A percentile compares a stretch with the other conserved stretches of the same genome.
Evolutionary conservation across 2,888 invertebrate species (phyloP).

Genomic region (Taphrorychus bicolor): DNA sequence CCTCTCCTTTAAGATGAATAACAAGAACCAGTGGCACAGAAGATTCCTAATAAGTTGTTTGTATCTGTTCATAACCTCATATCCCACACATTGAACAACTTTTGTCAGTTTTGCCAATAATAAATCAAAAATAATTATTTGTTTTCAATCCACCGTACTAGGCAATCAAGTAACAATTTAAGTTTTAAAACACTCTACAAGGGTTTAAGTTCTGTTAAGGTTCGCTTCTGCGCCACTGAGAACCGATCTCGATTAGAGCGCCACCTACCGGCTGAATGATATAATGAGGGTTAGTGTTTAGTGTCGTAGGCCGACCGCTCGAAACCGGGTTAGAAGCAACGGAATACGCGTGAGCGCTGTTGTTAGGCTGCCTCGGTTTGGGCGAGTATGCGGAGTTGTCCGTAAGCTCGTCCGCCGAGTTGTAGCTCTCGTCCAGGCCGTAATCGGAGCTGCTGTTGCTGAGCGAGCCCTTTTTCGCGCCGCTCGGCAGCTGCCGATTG

Average conservation of each 20-base stretch:
- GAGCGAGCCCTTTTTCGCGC: slow-evolving; percentile 61
- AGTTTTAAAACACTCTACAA: no score
- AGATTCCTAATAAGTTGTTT: no score
- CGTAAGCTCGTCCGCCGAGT: slow-evolving; percentile 64
- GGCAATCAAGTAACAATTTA: no score
- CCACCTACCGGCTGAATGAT: slow-evolving; percentile 41
- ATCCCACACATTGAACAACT: no score
- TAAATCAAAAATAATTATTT: no score
- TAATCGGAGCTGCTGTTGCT: slow-evolving; percentile 73
- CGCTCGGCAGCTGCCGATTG: slow-evolving; percentile 70
- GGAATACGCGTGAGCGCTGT: slow-evolving; percentile 1
- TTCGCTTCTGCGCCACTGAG: not conserved
- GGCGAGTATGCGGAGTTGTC: slow-evolving; percentile 56
- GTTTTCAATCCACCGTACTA: no score
- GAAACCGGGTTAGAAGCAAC: not conserved
- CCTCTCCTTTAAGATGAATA: slow-evolving; percentile 13
- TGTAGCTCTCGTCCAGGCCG: slow-evolving; percentile 77
- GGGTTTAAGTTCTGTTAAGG: no score
- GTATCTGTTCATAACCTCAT: no score
- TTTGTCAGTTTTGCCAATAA: no score
- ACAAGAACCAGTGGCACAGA: no score
- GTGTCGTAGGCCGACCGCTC: slow-evolving; percentile 30
- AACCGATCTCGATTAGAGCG: not conserved
- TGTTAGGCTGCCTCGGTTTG: slow-evolving; percentile 21
- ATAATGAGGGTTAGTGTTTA: slow-evolving; percentile 41